Conservation (phyloP, 2,797 vertebrate species). For the Amniataba percoides region DNA sequence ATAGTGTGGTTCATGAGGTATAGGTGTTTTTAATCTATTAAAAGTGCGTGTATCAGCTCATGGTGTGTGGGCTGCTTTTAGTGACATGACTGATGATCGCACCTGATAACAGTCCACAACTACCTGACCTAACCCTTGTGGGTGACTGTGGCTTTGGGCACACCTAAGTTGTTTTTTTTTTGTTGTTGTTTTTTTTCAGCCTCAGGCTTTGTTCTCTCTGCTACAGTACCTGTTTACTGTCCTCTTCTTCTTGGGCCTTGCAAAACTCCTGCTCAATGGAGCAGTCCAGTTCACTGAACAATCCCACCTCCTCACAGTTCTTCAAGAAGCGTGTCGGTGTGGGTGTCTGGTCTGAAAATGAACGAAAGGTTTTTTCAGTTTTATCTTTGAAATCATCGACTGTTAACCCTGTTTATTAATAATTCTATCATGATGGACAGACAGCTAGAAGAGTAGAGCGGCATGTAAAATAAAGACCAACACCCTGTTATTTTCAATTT, state of each 20-base stretch:
- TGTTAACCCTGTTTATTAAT: background rate
- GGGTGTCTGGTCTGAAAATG: constrained; percentile 94
- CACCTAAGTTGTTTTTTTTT: background rate
- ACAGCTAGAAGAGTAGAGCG: background rate
- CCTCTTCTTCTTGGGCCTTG: constrained; percentile 97
- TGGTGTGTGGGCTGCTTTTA: constrained; percentile 27
- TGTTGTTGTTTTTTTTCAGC: constrained; percentile 28
- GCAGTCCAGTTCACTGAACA: constrained; percentile 97
- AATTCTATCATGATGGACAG: background rate
- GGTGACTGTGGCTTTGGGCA: constrained; percentile 51
- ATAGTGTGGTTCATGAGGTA: constrained; percentile 32
- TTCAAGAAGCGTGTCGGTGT: constrained; percentile 98
- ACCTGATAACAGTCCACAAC: constrained; percentile 53
- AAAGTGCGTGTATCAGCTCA: constrained; percentile 39
- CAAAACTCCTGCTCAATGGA: constrained; percentile 98
- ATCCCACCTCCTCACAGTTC: constrained; percentile 98
- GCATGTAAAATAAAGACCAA: background rate
- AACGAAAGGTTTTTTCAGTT: constrained; percentile 17
- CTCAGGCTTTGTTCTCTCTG: constrained; percentile 22
- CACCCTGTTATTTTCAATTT: background rate
- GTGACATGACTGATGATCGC: constrained; percentile 48
- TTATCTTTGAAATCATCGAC: background rate
- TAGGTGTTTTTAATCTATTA: constrained; percentile 39
- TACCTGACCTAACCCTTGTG: constrained; percentile 37
- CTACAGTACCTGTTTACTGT: constrained; percentile 92